Conservation (phyloP, 2,113 vertebrate species). For the Pseudorectes ferrugineus region DNA sequence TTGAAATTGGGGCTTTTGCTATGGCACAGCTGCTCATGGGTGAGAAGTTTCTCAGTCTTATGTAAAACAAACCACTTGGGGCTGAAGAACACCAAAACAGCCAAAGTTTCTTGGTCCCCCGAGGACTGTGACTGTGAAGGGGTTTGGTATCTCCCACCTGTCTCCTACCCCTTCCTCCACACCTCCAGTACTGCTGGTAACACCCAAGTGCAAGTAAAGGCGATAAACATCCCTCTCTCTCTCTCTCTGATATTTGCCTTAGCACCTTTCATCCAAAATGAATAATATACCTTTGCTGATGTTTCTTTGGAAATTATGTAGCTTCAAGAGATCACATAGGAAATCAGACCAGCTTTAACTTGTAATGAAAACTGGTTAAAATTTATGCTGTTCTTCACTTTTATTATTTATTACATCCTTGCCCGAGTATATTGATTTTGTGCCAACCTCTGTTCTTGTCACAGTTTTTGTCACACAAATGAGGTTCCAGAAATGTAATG, state of each 20-base stretch:
- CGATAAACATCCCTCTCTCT: background rate
- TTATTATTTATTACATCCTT: conserved; percentile 64
- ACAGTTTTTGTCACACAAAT: conserved; percentile 69
- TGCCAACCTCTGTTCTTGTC: conserved; percentile 63
- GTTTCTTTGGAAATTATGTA: conserved; percentile 26
- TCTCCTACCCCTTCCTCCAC: background rate
- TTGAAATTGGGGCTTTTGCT: background rate
- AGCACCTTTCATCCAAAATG: background rate
- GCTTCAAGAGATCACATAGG: conserved; percentile 21
- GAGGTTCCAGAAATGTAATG: conserved; percentile 60
- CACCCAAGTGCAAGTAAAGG: background rate
- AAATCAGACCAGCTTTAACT: conserved; percentile 47
- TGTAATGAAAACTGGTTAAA: conserved; percentile 49
- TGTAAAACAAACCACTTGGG: background rate
- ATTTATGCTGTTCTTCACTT: conserved; percentile 61
- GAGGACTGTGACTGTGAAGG: background rate
- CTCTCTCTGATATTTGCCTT: background rate
- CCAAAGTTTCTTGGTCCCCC: accelerated
- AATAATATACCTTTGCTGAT: conserved; percentile 11
- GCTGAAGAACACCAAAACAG: background rate
- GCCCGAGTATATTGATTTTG: conserved; percentile 65
- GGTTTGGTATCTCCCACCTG: background rate
- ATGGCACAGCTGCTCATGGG: background rate
- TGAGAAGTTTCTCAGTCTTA: background rate
- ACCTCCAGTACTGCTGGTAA: background rate